phyloP scores from a whole-genome alignment of 2,888 invertebrate genomes.

The Lepeophtheirus nordmannii region DNA sequence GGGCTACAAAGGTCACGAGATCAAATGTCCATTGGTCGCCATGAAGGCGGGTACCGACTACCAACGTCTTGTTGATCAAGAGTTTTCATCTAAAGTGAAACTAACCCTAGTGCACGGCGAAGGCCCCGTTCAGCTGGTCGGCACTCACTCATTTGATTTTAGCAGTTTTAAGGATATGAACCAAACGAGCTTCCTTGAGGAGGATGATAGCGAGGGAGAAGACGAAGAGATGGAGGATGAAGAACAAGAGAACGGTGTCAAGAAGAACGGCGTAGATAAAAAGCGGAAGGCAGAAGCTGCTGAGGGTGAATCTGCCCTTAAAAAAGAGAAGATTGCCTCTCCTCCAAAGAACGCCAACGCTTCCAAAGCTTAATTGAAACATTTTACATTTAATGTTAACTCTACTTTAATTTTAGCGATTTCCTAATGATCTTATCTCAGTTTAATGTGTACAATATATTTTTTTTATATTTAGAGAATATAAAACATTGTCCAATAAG shows the following conservation, averaged over 20 bases:
- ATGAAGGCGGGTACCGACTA: neutral
- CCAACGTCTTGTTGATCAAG: neutral
- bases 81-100: neutral
- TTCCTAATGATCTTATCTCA: neutral
- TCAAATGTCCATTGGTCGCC: neutral
- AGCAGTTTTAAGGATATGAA: constrained; percentile 1
- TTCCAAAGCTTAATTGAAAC: no score
- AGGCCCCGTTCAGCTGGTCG: neutral
- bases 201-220: neutral
- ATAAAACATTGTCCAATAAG: neutral
- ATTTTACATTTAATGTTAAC: no score
- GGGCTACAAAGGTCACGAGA: neutral
- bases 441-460: neutral
- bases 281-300: neutral
- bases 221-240: neutral
- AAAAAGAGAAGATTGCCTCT: neutral
- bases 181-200: constrained; percentile 9
- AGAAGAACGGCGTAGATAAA: neutral
- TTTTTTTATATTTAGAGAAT: constrained; percentile 1
- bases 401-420: neutral
- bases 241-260: neutral
- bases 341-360: neutral
- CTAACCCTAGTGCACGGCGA: neutral
- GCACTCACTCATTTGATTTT: neutral
- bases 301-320: neutral